Conservation (phyloP, 2,888 invertebrate species). For the Leucoma salicis region DNA sequence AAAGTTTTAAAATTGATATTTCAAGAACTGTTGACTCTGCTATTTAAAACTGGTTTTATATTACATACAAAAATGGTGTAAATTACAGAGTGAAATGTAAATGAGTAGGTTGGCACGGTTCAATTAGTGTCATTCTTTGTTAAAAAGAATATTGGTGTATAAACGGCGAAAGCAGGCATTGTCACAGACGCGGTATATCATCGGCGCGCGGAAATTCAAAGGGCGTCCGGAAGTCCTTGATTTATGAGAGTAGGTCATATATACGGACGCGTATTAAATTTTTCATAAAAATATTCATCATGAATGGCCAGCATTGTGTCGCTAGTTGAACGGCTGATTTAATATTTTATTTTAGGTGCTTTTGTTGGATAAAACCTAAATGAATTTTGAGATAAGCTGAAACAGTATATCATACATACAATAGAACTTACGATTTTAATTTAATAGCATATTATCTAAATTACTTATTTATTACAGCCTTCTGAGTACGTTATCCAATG, state of each 20-base stretch:
- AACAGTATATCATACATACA: background rate
- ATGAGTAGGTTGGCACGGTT: too few relatives aligned
- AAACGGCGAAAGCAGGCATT: conserved; percentile 65
- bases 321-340: conserved; percentile 27
- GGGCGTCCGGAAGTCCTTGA: conserved; percentile 74
- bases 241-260: conserved; percentile 67
- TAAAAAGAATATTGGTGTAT: conserved; percentile 68
- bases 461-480: background rate
- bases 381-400: background rate
- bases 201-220: conserved; percentile 69
- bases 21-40: too few relatives aligned
- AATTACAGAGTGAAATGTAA: too few relatives aligned
- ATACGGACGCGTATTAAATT: conserved; percentile 70
- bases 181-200: conserved; percentile 72
- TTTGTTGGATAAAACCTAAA: background rate
- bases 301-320: conserved; percentile 41
- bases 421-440: background rate
- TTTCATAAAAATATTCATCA: conserved; percentile 73
- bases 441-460: background rate
- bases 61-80: too few relatives aligned
- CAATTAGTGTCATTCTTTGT: conserved; percentile 62
- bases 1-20: too few relatives aligned
- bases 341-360: conserved; percentile 11
- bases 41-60: too few relatives aligned
- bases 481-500: background rate